Evolutionary conservation across 2,113 vertebrate species (phyloP).

Genomic region (Cranoglanis bouderius): DNA sequence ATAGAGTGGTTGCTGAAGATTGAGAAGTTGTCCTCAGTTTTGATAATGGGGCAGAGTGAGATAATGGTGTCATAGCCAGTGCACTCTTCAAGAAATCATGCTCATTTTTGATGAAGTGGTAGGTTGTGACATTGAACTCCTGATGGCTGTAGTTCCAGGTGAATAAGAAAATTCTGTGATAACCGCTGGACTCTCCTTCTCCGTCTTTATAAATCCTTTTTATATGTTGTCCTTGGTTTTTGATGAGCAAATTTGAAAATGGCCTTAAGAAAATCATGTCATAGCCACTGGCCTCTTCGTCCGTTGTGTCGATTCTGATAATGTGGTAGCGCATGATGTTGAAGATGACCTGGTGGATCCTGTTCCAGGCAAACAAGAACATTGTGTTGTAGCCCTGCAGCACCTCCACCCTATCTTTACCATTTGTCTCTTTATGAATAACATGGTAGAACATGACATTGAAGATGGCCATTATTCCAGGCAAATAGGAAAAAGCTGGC

Average conservation of each 20-base stretch:
- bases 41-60: neutral
- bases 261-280: neutral
- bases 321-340: neutral
- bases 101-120: neutral
- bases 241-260: neutral
- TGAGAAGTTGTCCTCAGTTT: neutral
- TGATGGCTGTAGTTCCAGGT: too few relatives aligned
- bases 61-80: neutral
- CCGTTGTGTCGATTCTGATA: neutral
- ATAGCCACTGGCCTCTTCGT: neutral
- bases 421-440: neutral
- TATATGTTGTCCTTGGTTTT: neutral
- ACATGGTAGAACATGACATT: neutral
- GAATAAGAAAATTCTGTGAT: neutral
- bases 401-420: neutral
- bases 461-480: constrained; percentile 4
- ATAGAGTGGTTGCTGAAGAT: neutral
- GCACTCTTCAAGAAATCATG: neutral
- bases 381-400: neutral
- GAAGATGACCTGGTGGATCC: neutral
- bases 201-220: neutral
- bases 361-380: neutral
- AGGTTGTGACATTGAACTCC: neutral
- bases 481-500: constrained; percentile 23
- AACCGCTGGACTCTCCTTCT: neutral